Conservation (phyloP, 2,797 vertebrate species). For the Mionectes olivaceus region DNA sequence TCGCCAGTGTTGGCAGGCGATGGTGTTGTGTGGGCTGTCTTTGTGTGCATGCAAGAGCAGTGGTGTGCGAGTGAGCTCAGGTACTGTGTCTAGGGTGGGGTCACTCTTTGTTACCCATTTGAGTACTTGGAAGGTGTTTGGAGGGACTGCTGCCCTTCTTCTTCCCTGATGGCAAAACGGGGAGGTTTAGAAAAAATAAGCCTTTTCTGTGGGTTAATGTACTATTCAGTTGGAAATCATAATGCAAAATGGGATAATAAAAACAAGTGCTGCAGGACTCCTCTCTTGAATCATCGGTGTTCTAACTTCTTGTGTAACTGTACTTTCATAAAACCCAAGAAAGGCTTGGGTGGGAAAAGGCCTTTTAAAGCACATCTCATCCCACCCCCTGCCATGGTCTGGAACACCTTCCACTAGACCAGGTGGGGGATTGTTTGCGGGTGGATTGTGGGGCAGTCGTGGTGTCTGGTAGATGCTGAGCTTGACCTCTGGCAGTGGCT, state of each 20-base stretch:
- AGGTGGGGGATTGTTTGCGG: background rate
- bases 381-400: rapidly evolving
- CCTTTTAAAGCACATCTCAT: rapidly evolving
- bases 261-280: background rate
- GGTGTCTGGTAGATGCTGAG: background rate
- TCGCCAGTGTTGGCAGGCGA: background rate
- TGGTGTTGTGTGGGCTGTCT: background rate
- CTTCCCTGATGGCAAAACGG: rapidly evolving
- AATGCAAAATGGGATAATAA: no score
- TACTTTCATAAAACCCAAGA: background rate
- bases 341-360: background rate
- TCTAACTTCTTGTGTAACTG: background rate
- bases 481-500: background rate
- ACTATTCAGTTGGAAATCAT: rapidly evolving
- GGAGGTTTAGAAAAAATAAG: rapidly evolving
- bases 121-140: rapidly evolving
- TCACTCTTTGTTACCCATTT: rapidly evolving
- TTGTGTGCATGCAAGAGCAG: background rate
- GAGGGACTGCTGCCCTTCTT: background rate
- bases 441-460: background rate
- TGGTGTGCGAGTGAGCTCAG: background rate
- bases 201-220: rapidly evolving
- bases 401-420: rapidly evolving
- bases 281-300: no score
- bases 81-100: rapidly evolving